Evolutionary conservation across 2,888 invertebrate genomes (phyloP).

Genomic region (Linnaemya tessellans): DNA sequence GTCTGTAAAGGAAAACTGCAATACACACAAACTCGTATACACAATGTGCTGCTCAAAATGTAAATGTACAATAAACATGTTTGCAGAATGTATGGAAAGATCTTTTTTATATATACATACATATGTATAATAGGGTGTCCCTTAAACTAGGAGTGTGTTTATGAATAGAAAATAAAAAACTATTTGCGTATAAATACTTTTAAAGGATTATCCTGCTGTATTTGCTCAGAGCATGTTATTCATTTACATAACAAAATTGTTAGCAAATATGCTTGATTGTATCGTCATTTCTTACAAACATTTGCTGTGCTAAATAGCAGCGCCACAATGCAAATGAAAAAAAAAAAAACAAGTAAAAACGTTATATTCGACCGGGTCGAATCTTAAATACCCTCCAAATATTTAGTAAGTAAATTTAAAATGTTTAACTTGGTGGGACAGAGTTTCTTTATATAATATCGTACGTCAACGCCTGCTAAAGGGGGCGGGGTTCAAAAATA

Average conservation of each 20-base stretch:
- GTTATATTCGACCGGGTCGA: no score
- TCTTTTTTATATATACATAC: background rate
- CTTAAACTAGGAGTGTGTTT: background rate
- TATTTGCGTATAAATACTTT: background rate
- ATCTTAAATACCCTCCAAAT: no score
- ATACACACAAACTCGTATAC: background rate
- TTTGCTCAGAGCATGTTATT: background rate
- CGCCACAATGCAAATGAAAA: background rate
- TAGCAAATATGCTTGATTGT: background rate
- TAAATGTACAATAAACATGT: slow-evolving; percentile 6
- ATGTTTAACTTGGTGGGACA: no score
- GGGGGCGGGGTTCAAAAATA: no score
- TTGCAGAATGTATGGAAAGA: background rate
- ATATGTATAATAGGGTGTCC: background rate
- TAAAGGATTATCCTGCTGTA: background rate
- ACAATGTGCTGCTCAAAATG: slow-evolving; percentile 11
- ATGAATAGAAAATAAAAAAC: background rate
- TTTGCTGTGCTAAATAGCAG: background rate
- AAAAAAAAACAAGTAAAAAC: no score
- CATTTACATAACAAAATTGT: background rate
- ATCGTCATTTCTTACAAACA: background rate
- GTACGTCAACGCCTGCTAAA: no score
- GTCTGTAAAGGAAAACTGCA: slow-evolving; percentile 58
- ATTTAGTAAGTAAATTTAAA: no score
- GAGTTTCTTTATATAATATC: no score